Evolutionary conservation across 2,113 vertebrate genomes (phyloP).

Genomic region (Sakesphorus luctuosus): DNA sequence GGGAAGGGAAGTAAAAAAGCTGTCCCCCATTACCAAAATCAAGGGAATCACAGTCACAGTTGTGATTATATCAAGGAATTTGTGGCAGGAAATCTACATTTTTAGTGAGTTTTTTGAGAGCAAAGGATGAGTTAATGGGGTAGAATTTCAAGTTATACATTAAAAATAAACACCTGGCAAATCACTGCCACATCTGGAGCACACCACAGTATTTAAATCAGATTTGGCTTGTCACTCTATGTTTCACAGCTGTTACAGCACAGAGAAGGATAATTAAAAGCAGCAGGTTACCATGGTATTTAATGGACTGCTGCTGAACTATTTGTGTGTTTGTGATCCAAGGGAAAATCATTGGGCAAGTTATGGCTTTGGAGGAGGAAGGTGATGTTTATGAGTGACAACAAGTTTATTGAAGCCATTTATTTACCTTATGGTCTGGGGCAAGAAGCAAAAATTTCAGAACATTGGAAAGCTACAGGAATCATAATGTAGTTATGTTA

Average conservation of each 20-base stretch:
- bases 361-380: slow-evolving; percentile 21
- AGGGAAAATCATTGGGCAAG: slow-evolving; percentile 19
- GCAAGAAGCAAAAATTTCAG: not conserved
- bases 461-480: not conserved
- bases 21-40: not conserved
- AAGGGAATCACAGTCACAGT: not conserved
- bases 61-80: not conserved
- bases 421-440: not conserved
- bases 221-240: slow-evolving; percentile 68
- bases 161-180: slow-evolving; percentile 73
- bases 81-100: not conserved
- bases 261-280: slow-evolving; percentile 73
- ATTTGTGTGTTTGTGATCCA: slow-evolving; percentile 70
- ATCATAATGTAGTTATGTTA: not conserved
- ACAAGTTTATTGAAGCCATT: slow-evolving; percentile 1
- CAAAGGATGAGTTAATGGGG: not conserved
- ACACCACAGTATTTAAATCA: slow-evolving; percentile 73
- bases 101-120: not conserved
- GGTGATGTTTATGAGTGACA: not conserved
- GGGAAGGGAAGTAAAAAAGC: not conserved
- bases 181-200: slow-evolving; percentile 64
- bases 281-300: slow-evolving; percentile 77
- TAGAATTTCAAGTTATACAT: slow-evolving; percentile 22
- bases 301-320: slow-evolving; percentile 75
- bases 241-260: slow-evolving; percentile 71